Conservation (phyloP, 2,888 invertebrate genomes). For the Caenorhabditis virilis region DNA sequence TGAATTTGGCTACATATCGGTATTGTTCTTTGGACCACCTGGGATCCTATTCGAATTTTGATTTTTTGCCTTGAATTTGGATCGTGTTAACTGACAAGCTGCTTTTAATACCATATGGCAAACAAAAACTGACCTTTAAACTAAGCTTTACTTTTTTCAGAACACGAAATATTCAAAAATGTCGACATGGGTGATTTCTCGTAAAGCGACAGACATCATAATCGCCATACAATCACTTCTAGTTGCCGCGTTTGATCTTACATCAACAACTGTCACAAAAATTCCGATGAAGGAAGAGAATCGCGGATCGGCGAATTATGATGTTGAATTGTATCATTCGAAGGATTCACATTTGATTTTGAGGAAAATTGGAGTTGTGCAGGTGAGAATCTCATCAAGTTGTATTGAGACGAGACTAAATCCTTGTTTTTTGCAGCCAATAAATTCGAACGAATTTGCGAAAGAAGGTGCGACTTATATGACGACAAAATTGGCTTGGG, state of each 20-base stretch:
- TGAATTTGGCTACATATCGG: no score
- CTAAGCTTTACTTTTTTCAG: not conserved
- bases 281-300: slow-evolving; percentile 87
- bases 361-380: slow-evolving; percentile 4
- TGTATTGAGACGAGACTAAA: not conserved
- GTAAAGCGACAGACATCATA: slow-evolving; percentile 13
- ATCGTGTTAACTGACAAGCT: no score
- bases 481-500: slow-evolving; percentile 91
- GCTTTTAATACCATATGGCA: not conserved
- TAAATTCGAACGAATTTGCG: slow-evolving; percentile 5
- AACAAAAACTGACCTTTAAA: no score
- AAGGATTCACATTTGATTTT: slow-evolving; percentile 17
- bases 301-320: slow-evolving; percentile 93
- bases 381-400: not conserved
- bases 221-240: slow-evolving; percentile 27
- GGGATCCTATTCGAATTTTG: no score
- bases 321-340: slow-evolving; percentile 90
- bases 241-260: slow-evolving; percentile 74
- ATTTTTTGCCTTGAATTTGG: no score
- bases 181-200: slow-evolving; percentile 27
- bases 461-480: slow-evolving; percentile 76
- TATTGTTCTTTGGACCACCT: no score
- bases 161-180: slow-evolving; percentile 8
- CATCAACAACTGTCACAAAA: slow-evolving; percentile 94
- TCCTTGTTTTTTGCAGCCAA: not conserved